Conservation (phyloP, 1,140 invertebrate genomes). For the Drosophila pruinosa region DNA sequence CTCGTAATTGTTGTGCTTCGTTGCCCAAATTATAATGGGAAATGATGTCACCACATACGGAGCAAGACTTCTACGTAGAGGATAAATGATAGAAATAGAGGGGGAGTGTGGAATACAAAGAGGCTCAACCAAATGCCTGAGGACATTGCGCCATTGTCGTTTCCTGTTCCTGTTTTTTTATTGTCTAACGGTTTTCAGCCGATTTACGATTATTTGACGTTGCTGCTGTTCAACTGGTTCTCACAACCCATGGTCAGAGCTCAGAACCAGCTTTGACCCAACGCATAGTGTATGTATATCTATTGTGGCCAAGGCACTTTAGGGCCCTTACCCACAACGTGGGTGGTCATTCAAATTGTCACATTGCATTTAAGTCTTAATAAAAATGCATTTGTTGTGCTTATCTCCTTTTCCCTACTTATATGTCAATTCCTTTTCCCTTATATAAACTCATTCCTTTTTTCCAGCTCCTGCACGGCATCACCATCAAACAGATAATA, state of each 20-base stretch:
- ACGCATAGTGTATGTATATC: no score
- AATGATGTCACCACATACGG: slow-evolving; percentile 74
- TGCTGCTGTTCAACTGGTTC: slow-evolving; percentile 1
- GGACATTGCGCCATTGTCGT: slow-evolving; percentile 60
- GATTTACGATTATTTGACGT: slow-evolving; percentile 69
- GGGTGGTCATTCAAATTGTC: slow-evolving; percentile 60
- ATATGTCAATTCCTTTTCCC: neutral
- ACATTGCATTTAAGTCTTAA: slow-evolving; percentile 62
- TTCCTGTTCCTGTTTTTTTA: slow-evolving; percentile 70
- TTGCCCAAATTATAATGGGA: slow-evolving; percentile 59
- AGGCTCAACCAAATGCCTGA: slow-evolving; percentile 1
- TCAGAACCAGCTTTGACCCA: neutral
- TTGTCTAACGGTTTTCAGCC: slow-evolving; percentile 58
- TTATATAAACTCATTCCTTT: neutral
- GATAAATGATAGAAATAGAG: neutral
- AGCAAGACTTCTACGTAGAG: neutral
- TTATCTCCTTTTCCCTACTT: neutral
- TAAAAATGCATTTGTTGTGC: slow-evolving; percentile 74
- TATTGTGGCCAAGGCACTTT: slow-evolving; percentile 78
- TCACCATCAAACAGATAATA: slow-evolving; percentile 57
- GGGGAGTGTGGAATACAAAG: neutral
- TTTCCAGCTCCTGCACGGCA: neutral
- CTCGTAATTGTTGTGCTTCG: slow-evolving; percentile 33
- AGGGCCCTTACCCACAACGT: slow-evolving; percentile 52
- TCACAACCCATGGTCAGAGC: neutral